Conservation (phyloP, 92 coral and sea anemone species). For the Zoanthus sansibaricus region DNA sequence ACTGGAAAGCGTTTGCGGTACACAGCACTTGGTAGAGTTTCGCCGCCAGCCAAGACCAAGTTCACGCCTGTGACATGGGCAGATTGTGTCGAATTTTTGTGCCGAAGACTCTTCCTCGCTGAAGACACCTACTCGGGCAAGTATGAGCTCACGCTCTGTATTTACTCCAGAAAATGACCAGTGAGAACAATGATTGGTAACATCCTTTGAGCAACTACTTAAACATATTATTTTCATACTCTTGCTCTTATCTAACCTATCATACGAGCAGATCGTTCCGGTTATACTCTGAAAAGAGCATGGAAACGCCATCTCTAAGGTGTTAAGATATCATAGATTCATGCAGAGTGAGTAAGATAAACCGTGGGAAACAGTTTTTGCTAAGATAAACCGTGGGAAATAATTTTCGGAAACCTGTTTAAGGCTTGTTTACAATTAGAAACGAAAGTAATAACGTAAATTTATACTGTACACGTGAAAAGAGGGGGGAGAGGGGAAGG, state of each 20-base stretch:
- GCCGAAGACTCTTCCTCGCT: conserved; percentile 26
- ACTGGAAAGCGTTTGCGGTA: conserved; percentile 45
- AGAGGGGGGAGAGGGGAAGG: no score
- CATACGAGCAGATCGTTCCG: conserved; percentile 50
- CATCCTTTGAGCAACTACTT: not conserved
- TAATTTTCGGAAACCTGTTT: no score
- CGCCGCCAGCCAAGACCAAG: conserved; percentile 70
- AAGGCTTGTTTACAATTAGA: no score
- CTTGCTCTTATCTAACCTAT: conserved; percentile 51
- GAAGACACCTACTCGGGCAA: conserved; percentile 52
- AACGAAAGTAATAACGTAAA: no score
- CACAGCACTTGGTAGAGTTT: conserved; percentile 55
- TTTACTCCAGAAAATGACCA: conserved; percentile 65
- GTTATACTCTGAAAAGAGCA: conserved; percentile 59
- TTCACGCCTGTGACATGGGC: conserved; percentile 61
- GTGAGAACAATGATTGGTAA: conserved; percentile 52
- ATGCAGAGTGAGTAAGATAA: not conserved
- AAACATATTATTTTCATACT: conserved; percentile 17
- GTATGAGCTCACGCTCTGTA: conserved; percentile 58
- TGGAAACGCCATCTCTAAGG: conserved; percentile 35
- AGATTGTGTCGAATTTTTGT: conserved; percentile 47
- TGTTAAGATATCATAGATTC: conserved; percentile 4
- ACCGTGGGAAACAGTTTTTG: conserved; percentile 46
- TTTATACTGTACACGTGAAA: no score
- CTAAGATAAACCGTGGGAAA: no score